Evolutionary conservation across 2,113 vertebrate genomes (phyloP), one percentile per base, ranked within the genome.

Genomic region (Peucedramus taeniatus): DNA sequence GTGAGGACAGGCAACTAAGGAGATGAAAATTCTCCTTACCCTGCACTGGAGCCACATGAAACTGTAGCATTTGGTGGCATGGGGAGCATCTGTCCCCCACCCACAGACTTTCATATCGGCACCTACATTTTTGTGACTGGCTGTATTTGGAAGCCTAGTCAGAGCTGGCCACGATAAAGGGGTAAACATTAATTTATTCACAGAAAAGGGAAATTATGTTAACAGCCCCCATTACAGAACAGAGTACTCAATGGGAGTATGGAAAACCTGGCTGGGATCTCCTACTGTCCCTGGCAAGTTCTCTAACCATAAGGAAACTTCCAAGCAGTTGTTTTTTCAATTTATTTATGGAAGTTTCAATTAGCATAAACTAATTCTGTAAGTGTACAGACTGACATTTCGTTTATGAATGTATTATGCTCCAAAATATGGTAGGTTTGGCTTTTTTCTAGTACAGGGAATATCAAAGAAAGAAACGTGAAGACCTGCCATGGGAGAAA

Each of bases 31-130:
- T 10, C 19, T 87, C 14, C 49, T 77, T 60, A 37, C 15, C 2
- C 20, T 20, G 13, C 30, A 4, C 33, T 51, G 44, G n/a, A 61
- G 23, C 14, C 51, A 40, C 11, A 35, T 4, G 10, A 53, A 78
- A 27, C 28, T 14, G 9, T 19, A 63, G 35, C 15, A 24, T 74
- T 78, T 82, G 24, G 19, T 72, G 56, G 24, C 22, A 10, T 33
- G 16, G n/a, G 21, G 3, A 74, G 5, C 13, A n/a, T 23, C 69
- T 60, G 13, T 56, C 1, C 26, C 23, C 1, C 0, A 3, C 3
- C 17, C 40, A 51, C 30, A 10, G 40, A 15, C 15, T 53, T 69
- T 26, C 1, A 2, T 5, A 7, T 28, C 31, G 35, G 20, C 23
- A 19, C 9, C 7, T 59, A 24, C 8, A 21, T 33, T 74, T 74